Evolutionary conservation across 2,888 invertebrate genomes (phyloP).

Genomic region (Melikaiella ostensackeni): DNA sequence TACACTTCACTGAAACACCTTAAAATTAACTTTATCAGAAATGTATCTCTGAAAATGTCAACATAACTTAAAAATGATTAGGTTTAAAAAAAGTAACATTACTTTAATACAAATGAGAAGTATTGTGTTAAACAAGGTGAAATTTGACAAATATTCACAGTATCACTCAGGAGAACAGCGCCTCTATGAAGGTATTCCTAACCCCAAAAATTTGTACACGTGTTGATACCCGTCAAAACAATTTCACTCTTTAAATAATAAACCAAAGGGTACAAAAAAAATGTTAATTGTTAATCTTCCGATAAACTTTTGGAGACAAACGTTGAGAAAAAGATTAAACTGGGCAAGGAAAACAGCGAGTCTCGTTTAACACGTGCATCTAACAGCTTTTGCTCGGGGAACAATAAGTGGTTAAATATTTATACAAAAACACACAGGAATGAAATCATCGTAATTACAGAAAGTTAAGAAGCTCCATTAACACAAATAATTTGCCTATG

Average conservation of each 20-base stretch:
- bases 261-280: not conserved
- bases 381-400: not conserved
- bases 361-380: conserved; percentile 4
- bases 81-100: not conserved
- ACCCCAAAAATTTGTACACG: conserved; percentile 13
- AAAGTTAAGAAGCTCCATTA: not conserved
- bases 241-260: not conserved
- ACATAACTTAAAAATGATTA: not conserved
- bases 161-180: not conserved
- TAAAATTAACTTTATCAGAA: not conserved
- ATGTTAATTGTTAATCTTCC: not conserved
- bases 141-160: not conserved
- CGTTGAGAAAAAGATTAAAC: not conserved
- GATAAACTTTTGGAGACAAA: not conserved
- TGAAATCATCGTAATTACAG: not conserved
- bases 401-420: not conserved
- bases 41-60: not conserved
- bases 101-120: not conserved
- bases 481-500: not conserved
- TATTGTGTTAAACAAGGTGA: not conserved
- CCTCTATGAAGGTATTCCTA: not conserved
- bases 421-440: not conserved
- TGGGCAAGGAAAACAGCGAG: not conserved
- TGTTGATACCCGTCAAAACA: conserved; percentile 28
- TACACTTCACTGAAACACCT: no score